Percentiles rank a stretch among this genome's conserved stretches.
phyloP scores from a whole-genome alignment of 2,113 vertebrate genomes.

The Uropsilus gracilis region DNA sequence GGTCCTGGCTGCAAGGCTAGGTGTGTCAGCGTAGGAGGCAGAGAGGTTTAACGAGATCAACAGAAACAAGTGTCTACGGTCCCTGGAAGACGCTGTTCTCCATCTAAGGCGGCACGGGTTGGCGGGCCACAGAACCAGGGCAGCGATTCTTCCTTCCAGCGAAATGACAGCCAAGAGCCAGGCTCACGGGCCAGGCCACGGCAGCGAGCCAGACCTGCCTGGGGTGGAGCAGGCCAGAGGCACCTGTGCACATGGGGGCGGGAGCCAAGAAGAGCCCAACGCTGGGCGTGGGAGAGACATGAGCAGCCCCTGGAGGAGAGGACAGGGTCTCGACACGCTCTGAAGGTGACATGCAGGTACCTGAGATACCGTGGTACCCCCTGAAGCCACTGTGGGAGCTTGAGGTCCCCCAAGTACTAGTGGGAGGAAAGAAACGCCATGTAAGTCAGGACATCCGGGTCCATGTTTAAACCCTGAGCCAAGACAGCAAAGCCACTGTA shows the following conservation, averaged over 20 bases:
- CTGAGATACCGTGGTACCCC: not conserved
- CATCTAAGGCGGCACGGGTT: not conserved
- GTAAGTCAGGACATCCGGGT: not conserved
- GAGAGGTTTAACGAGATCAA: not conserved
- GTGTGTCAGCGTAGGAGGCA: not conserved
- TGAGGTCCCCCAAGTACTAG: not conserved
- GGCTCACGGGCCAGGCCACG: not conserved
- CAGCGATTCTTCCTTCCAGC: not conserved
- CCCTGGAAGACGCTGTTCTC: not conserved
- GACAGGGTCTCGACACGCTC: not conserved
- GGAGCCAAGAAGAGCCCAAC: not conserved
- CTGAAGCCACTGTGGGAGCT: not conserved
- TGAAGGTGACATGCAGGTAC: not conserved
- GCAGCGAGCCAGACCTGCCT: not conserved
- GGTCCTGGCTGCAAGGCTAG: not conserved
- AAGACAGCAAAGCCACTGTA: not conserved
- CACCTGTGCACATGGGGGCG: fast-evolving
- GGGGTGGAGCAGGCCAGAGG: not conserved
- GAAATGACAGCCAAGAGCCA: not conserved
- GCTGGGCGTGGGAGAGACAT: not conserved
- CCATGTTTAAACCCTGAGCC: not conserved
- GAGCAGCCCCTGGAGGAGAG: not conserved
- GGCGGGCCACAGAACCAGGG: not conserved
- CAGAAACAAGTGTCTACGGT: not conserved
- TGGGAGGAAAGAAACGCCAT: not conserved